Evolutionary conservation across 2,797 vertebrate genomes (phyloP).

Genomic region (Acanthis flammea): DNA sequence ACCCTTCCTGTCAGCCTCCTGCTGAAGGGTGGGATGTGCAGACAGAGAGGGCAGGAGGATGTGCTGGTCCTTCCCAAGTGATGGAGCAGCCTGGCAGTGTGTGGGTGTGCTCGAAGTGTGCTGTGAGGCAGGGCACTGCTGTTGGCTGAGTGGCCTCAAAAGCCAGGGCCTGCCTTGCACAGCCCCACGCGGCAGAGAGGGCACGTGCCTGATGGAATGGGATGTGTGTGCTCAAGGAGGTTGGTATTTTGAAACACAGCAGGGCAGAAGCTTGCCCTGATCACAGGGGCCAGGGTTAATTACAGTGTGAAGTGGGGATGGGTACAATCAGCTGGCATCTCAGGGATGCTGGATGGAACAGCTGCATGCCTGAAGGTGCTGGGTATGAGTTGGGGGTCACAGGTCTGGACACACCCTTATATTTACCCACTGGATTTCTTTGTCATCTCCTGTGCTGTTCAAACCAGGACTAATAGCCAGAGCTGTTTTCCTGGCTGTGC

Average conservation of each 20-base stretch:
- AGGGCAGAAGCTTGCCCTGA: neutral
- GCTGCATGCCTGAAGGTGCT: neutral
- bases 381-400: neutral
- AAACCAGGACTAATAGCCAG: neutral
- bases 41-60: neutral
- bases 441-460: neutral
- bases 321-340: neutral
- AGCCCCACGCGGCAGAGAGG: rapidly evolving
- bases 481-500: neutral
- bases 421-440: neutral
- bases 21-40: neutral
- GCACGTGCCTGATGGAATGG: rapidly evolving
- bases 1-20: neutral
- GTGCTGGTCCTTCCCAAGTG: neutral
- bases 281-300: neutral
- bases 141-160: neutral
- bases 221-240: neutral
- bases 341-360: neutral
- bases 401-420: too few relatives aligned
- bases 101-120: neutral
- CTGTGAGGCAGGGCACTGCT: rapidly evolving
- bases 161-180: neutral
- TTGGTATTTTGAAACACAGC: neutral
- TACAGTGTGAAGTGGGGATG: neutral
- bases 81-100: rapidly evolving